Evolutionary conservation across 1,140 invertebrate genomes (phyloP).

Genomic region (Palaemon carinicauda): DNA sequence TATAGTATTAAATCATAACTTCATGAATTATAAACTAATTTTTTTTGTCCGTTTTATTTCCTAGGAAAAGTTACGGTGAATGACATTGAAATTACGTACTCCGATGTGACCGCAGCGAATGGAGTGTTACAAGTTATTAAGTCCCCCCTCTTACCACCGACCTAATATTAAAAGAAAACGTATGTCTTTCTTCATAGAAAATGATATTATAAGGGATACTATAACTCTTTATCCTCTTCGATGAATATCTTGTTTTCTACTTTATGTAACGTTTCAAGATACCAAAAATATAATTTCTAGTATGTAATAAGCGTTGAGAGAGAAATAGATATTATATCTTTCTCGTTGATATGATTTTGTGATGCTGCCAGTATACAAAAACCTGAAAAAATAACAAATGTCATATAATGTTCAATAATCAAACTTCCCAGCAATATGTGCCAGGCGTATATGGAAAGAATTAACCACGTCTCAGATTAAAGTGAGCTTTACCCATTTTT

Average conservation of each 20-base stretch:
- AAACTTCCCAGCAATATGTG: too few species aligned
- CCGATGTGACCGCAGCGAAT: slow-evolving; percentile 35
- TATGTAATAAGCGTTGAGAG: neutral
- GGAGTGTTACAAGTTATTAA: slow-evolving; percentile 43
- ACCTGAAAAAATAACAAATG: too few species aligned
- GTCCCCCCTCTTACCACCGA: slow-evolving; percentile 37
- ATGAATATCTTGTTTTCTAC: neutral
- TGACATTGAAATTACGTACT: slow-evolving; percentile 7
- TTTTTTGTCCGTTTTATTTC: neutral
- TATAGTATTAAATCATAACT: neutral
- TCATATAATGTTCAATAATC: too few species aligned
- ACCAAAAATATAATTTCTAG: neutral
- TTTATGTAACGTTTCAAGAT: neutral
- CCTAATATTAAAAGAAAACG: slow-evolving; percentile 8
- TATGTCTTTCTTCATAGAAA: neutral
- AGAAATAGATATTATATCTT: too few species aligned
- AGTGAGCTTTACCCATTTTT: too few species aligned
- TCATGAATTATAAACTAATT: neutral
- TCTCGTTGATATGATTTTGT: too few species aligned
- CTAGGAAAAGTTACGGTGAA: slow-evolving; percentile 29
- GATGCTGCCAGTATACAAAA: too few species aligned
- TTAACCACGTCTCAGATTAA: too few species aligned
- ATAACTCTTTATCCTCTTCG: neutral
- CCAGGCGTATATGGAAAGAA: too few species aligned
- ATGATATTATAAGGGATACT: neutral